A percentile compares a stretch with the other conserved stretches of the same genome.
These are phyloP conservation scores for Rhizomys pruinosus DNA, from an alignment of 2,113 vertebrate genomes.

Conservation along the genomic window DNA sequence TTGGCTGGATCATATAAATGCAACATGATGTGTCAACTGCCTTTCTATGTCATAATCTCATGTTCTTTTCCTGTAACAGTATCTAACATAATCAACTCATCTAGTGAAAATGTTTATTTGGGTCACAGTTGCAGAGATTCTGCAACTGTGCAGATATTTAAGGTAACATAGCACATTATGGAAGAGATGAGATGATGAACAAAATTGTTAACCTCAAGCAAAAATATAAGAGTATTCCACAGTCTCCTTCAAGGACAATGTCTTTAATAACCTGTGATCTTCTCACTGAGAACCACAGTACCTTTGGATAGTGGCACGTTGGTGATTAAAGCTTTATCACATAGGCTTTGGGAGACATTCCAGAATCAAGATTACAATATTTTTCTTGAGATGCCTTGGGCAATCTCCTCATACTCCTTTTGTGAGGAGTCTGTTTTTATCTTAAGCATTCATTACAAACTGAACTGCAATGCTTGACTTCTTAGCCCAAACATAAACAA, in stretches of 20 bases:
- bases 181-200: accelerated
- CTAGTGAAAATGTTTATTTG: not conserved
- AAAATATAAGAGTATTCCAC: not conserved
- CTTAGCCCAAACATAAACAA: not conserved
- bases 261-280: too few species aligned
- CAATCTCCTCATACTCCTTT: not conserved
- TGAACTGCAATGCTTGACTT: not conserved
- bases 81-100: not conserved
- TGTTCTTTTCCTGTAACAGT: not conserved
- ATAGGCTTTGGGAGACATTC: not conserved
- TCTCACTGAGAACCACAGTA: accelerated
- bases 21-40: accelerated
- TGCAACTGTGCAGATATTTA: not conserved
- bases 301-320: too few species aligned
- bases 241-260: not conserved
- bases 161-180: not conserved
- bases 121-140: not conserved
- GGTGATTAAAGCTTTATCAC: not conserved
- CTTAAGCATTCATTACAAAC: not conserved
- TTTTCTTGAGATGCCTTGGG: not conserved
- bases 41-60: not conserved
- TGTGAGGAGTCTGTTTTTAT: too few species aligned
- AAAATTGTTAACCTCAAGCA: not conserved
- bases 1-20: too few species aligned
- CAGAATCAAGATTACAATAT: not conserved